Base-by-base conservation (phyloP, 2,797 vertebrate genomes). In the Hyperoplus lanceolatus region DNA sequence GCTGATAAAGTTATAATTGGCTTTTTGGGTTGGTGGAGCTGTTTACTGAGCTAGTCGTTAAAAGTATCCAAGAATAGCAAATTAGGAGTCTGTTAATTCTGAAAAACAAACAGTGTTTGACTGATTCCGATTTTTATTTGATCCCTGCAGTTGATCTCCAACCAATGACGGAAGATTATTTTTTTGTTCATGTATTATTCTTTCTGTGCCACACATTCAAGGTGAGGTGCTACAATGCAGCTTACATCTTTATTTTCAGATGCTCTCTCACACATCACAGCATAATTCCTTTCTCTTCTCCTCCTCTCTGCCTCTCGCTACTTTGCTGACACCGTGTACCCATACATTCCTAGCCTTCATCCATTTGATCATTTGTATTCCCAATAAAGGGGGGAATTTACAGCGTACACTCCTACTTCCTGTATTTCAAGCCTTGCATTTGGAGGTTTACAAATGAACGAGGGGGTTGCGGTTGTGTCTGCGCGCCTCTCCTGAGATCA, bases 51-150 rank as follows among this genome's bases (percentile, higher is more conserved):
- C 90, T 87, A 92, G 94, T 95, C 94, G 95, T 95, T 95, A 96
- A 95, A 95, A 94, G 87, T 87, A 90, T 91, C 95, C 93, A 94
- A 94, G 95, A 95, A 95, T 95, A 95, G 94, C 88, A 94, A 95
- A 95, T 95, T 95, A 95, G 92, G 90, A 91, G 89, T 89, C 76
- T 88, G 92, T 92, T 95, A 93, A 94, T 93, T 93, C 92, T 29
- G 82, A 89, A 94, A 29, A 93, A 93, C 91, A 94, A 94, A 95
- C 92, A 94, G 70, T 59, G 80, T 77, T 84, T 70, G 82, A 84
- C 87, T 84, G 84, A 88, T 92, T 87, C 71, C 11, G 72, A 86
- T 86, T 92, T 79, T 83, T 83, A 79, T 93, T 92, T 91, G 89
- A 93, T 94, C 90, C 80, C 67, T 7, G 62, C 89, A 84, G 87